phyloP scores from a whole-genome alignment of 2,113 vertebrate genomes.

The Gorsachius goisagi region DNA sequence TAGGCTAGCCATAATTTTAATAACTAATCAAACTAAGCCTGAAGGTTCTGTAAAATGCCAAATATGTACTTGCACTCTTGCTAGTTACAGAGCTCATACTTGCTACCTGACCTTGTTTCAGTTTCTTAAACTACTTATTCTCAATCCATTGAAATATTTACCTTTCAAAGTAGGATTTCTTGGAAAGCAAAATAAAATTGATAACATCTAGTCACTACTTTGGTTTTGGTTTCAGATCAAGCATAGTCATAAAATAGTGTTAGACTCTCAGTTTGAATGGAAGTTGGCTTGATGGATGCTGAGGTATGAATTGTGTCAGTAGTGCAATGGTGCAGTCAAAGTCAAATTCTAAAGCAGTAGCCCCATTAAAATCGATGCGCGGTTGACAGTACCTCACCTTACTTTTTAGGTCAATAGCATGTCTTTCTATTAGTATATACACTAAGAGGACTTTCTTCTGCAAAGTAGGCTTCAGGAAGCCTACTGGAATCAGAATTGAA shows the following conservation, averaged over 20 bases:
- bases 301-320: neutral
- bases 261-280: neutral
- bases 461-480: neutral
- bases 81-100: conserved; percentile 50
- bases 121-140: conserved; percentile 20
- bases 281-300: neutral
- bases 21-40: conserved; percentile 89
- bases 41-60: conserved; percentile 76
- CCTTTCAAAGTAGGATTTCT: neutral
- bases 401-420: neutral
- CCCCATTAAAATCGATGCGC: neutral
- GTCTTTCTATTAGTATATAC: neutral
- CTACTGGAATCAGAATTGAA: neutral
- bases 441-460: neutral
- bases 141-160: conserved; percentile 27
- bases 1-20: conserved; percentile 83
- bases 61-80: conserved; percentile 59
- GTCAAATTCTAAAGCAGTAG: neutral
- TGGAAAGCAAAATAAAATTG: neutral
- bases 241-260: neutral
- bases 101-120: conserved; percentile 62
- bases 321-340: neutral
- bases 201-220: neutral
- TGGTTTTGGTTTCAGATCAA: neutral
- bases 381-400: neutral